Evolutionary conservation across 2,888 invertebrate species (phyloP), one percentile per base, ranked within the genome.

Genomic region (Stenichneumon culpator): DNA sequence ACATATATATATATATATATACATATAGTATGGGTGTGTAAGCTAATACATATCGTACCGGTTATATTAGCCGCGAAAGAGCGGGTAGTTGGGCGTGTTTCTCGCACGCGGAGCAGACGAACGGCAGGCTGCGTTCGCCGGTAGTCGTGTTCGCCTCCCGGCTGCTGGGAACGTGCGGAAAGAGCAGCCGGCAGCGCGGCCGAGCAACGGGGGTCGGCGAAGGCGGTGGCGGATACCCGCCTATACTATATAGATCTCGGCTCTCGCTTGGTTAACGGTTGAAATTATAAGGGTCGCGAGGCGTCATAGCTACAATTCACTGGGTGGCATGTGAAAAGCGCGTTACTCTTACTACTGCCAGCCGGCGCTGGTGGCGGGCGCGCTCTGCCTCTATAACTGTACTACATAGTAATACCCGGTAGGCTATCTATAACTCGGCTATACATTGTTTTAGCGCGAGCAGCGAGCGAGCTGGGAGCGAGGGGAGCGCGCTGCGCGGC

Each of bases 291-390:
- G 88, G 86, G 86, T 86, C 87, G 79, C 82, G 73, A 82, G 79
- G 79, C 77, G 84, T 86, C 86, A 65, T 83, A 79, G 82, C 78
- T 74, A 87, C 87, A 87, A 87, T 87, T 88, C 86, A 84, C 79
- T 60, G 87, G 87, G 86, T 91, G 86, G 90, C 90, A 90, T 90
- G 90, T 90, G 89, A 88, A 89, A 88, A 87, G 86, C 87, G 86
- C 90, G 90, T 90, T 90, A 90, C 89, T 90, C 91, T 90, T 89
- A 87, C 83, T 86, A 80, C 82, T 83, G 79, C 72, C 82, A 83
- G 68, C 80, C 75, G 83, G 75, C 79, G 77, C 73, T 68, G 39
- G 73, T 65, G 72, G 28, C 67, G 54, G 70, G 79, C 60, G 57
- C 79, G 69, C 60, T 82, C 16, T 75, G 32, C 52, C 36, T 22